Conservation (phyloP, 2,888 invertebrate species). For the Synergus laeviventris region DNA sequence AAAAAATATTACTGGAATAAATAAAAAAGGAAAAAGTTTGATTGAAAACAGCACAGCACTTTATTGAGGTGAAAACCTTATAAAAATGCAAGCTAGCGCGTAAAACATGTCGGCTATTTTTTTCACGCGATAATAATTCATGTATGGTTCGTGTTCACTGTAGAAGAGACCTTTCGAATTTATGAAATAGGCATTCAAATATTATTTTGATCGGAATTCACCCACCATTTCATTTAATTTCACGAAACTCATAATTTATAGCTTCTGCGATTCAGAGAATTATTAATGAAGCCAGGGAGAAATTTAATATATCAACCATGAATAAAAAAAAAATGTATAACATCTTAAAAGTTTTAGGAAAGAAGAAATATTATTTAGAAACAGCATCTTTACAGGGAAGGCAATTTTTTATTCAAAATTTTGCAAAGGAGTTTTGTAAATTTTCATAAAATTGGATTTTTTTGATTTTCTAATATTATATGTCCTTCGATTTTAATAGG, state of each 20-base stretch:
- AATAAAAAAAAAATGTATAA: too few species aligned
- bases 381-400: too few species aligned
- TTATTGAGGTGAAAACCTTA: background rate
- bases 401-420: too few species aligned
- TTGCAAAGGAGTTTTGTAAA: too few species aligned
- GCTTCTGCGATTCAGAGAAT: slow-evolving; percentile 1
- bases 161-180: background rate
- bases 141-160: background rate
- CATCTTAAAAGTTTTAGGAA: too few species aligned
- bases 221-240: background rate
- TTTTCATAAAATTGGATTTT: too few species aligned
- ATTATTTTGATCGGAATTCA: background rate
- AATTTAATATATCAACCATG: background rate
- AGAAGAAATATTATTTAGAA: too few species aligned
- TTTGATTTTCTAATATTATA: too few species aligned
- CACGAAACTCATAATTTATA: background rate
- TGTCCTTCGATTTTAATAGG: too few species aligned
- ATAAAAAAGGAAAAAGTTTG: background rate
- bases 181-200: background rate
- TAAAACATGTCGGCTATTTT: background rate
- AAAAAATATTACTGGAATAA: background rate
- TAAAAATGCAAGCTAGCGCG: slow-evolving; percentile 13
- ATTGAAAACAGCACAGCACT: slow-evolving; percentile 3
- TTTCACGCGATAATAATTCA: background rate
- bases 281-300: background rate